Base-by-base conservation (phyloP, 2,888 invertebrate genomes). In the Drosophila kanekoi region DNA sequence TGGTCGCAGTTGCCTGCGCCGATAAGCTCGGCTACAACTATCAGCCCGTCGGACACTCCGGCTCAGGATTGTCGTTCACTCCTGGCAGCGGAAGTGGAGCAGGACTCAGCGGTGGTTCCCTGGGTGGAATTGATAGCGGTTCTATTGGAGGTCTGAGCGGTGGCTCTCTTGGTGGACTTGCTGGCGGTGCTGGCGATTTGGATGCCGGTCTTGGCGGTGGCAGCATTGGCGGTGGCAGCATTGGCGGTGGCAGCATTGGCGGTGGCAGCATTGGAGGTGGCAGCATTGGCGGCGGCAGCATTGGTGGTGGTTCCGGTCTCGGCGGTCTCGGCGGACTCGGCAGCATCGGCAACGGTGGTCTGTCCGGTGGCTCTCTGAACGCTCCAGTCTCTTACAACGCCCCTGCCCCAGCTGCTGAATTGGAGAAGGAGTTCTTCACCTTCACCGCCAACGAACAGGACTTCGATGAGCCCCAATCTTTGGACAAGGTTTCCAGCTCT, bases 11-110 rank as follows among this genome's bases (percentile, higher is more conserved):
- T 32, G 80, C 88, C 71, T 87, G 76, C 57, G 90, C 90, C 72
- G 91, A 90, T 13, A 85, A 90, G 57, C 77, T 90, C 43, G 90
- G 90, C 56, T 90, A 90, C 71, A 90, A 90, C 72, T 90, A 91
- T 23, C 87, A 87, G 52, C 91, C 90, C 11, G 87, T 82, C 10
- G 80, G 66, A 28, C 89, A 91, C 67, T 88, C 90, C 57, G 47
- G 56, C 60, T 64, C 71, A 37, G 91, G 90, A 53, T 52, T 90
- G 14, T 90, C 90, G 0, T 89, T 90, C 14, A 32, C 44, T 57
- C 89, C 90, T 32, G 90, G 82, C 32, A 64, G 69, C 23, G 74
- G 63, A 23, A 62, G 59, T 20, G 75, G 65, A 6, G n/a, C 37
- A 0, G 61, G 52, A 18, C 62, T 71, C 13, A 16, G 44, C 20